Conservation (phyloP, 2,888 invertebrate species). For the Hirtodrosophila duncani region DNA sequence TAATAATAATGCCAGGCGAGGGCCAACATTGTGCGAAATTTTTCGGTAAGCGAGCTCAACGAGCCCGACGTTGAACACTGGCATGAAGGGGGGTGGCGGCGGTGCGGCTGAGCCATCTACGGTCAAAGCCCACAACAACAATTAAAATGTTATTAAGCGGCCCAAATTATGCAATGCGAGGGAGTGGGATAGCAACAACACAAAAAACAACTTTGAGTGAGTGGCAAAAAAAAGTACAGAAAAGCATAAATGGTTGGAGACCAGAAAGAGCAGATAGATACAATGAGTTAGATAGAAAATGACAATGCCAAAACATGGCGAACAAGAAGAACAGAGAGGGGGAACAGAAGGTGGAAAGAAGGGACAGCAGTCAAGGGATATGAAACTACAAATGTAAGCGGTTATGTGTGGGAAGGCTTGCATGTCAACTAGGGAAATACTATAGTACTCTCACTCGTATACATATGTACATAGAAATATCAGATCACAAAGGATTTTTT, state of each 20-base stretch:
- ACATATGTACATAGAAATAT: too few relatives aligned
- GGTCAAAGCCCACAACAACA: conserved; percentile 69
- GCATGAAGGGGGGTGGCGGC: background rate
- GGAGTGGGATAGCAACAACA: conserved; percentile 38
- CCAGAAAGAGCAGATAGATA: conserved; percentile 10
- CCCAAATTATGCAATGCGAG: conserved; percentile 59
- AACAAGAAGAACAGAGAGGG: conserved; percentile 8
- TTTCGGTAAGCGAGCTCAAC: conserved; percentile 28
- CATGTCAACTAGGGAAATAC: too few relatives aligned
- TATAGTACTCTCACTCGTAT: too few relatives aligned
- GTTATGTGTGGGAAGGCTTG: too few relatives aligned
- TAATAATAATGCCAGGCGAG: conserved; percentile 56
- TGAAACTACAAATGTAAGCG: conserved; percentile 20
- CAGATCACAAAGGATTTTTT: too few relatives aligned
- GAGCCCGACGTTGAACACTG: background rate
- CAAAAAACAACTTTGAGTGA: conserved; percentile 1
- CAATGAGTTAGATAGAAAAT: conserved; percentile 4
- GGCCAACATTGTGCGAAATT: conserved; percentile 41
- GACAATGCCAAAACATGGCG: conserved; percentile 25
- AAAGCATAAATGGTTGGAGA: conserved; percentile 4
- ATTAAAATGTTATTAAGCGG: conserved; percentile 69
- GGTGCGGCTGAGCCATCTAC: conserved; percentile 13
- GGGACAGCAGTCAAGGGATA: too few relatives aligned
- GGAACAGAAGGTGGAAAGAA: background rate
- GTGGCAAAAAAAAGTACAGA: too few relatives aligned